Evolutionary conservation across 1,140 invertebrate species (phyloP).

Genomic region (Anastatus disparis): DNA sequence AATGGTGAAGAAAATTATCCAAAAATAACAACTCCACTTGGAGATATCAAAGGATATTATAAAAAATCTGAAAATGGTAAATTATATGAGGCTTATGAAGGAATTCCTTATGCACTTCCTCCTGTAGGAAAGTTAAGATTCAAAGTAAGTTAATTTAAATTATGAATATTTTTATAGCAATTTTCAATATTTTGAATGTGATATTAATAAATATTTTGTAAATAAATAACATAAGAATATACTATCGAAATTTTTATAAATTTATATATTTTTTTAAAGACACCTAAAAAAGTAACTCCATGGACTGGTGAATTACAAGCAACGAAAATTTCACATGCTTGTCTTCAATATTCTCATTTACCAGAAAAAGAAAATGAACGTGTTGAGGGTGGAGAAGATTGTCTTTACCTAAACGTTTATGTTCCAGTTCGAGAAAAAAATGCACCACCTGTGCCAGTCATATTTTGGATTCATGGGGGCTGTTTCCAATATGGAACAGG

Average conservation of each 20-base stretch:
- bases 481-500: constrained; percentile 62
- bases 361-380: constrained; percentile 46
- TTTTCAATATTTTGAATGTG: neutral
- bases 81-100: constrained; percentile 68
- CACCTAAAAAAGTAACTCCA: constrained; percentile 55
- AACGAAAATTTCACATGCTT: constrained; percentile 55
- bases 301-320: constrained; percentile 64
- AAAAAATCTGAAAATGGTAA: constrained; percentile 56
- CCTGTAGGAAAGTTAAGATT: constrained; percentile 70
- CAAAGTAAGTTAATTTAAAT: constrained; percentile 57
- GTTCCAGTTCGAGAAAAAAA: constrained; percentile 55
- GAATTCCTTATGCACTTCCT: constrained; percentile 73
- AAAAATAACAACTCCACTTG: constrained; percentile 53
- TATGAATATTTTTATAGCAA: neutral
- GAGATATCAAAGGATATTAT: constrained; percentile 56
- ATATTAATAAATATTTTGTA: neutral
- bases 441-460: constrained; percentile 49
- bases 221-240: neutral
- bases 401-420: constrained; percentile 72
- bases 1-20: constrained; percentile 44
- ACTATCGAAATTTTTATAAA: neutral
- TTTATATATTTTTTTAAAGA: constrained; percentile 42
- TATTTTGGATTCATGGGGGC: constrained; percentile 62
- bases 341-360: constrained; percentile 58
- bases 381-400: constrained; percentile 67